Evolutionary conservation across 2,113 vertebrate species (phyloP).

Genomic region (Cavia porcellus): DNA sequence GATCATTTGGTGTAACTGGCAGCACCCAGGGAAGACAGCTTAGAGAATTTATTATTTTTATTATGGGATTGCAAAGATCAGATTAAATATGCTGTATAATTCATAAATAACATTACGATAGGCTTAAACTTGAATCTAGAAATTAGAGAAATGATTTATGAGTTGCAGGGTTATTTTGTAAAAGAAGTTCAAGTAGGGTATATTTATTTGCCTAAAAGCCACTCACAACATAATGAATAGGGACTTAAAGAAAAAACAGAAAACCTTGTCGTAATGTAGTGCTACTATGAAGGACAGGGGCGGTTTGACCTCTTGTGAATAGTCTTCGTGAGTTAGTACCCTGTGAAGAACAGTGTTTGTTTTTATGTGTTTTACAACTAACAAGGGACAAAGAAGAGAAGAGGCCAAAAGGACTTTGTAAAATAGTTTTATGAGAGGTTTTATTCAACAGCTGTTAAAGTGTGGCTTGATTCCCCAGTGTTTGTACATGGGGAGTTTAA

Average conservation of each 20-base stretch:
- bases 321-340: not conserved
- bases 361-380: slow-evolving; percentile 7
- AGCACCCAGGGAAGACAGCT: not conserved
- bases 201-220: not conserved
- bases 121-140: not conserved
- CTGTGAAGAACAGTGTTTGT: not conserved
- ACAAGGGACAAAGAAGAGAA: not conserved
- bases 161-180: not conserved
- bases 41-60: slow-evolving; percentile 16
- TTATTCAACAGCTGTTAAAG: not conserved
- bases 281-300: not conserved
- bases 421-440: not conserved
- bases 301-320: not conserved
- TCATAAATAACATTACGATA: not conserved
- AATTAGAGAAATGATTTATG: not conserved
- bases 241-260: not conserved
- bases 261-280: not conserved
- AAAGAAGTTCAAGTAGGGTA: not conserved
- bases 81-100: not conserved
- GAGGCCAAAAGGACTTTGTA: not conserved
- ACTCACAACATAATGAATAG: not conserved
- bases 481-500: not conserved
- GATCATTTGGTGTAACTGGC: not conserved
- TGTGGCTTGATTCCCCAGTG: not conserved
- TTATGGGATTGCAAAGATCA: slow-evolving; percentile 10